These are phyloP conservation scores for Nyctibius bracteatus DNA, from an alignment of 2,113 vertebrate genomes.

Conservation along the genomic window DNA sequence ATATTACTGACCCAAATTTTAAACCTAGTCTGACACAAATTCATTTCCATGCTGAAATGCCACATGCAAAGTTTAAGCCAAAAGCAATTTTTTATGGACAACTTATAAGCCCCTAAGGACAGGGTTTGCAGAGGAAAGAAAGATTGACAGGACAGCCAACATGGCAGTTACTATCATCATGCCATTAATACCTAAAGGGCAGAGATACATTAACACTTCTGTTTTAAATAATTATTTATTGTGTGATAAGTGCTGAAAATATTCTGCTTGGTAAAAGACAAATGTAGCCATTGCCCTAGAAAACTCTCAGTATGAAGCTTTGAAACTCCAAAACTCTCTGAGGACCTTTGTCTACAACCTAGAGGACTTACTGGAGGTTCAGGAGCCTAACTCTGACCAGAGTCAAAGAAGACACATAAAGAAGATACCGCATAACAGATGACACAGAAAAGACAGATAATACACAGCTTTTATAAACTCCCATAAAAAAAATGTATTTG, in stretches of 20 bases:
- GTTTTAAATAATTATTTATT: neutral
- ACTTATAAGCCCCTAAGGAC: neutral
- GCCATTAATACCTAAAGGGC: neutral
- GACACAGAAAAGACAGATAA: neutral
- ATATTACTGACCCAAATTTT: constrained; percentile 29
- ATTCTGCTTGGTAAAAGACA: neutral
- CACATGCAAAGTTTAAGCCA: neutral
- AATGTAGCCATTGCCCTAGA: neutral
- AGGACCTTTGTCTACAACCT: neutral
- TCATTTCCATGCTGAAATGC: constrained; percentile 1
- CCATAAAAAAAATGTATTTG: constrained; percentile 1
- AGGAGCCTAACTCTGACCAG: neutral
- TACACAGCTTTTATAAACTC: neutral
- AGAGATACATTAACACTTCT: neutral
- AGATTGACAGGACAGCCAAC: neutral
- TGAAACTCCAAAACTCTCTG: neutral
- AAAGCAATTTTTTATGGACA: neutral
- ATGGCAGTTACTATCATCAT: neutral
- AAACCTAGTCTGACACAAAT: constrained; percentile 25
- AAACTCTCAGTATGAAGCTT: neutral
- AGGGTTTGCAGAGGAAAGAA: neutral
- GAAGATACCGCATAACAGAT: neutral
- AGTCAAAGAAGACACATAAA: neutral
- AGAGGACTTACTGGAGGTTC: neutral
- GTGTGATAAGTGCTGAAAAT: neutral